Evolutionary conservation across 2,797 vertebrate species (phyloP), one percentile per base, ranked within the genome.

Genomic region (Octomys mimax): DNA sequence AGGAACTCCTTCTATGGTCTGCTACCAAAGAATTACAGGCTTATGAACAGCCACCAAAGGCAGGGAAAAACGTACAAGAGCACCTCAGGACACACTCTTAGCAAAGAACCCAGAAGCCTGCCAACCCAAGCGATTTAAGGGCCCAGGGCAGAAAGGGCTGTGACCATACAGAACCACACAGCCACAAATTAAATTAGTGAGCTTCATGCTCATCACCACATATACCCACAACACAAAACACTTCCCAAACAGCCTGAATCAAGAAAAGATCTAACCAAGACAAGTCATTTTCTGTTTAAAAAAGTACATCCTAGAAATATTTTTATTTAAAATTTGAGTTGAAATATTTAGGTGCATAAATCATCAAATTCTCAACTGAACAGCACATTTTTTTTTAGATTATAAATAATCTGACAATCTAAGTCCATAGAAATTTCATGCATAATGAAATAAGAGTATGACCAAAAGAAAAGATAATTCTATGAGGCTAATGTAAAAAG

Each of bases 381-480:
- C 19, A 28, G 21, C n/a, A 77, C 59, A 36, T 62, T 77, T 36
- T 73, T 80, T 92, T 86, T 94, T 68, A 64, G 46, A 59, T 8
- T 39, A 26, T 5, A 78, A 82, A 83, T 36, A 46, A 46, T 61
- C 14, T 33, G 52, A 81, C 68, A 71, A 75, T 33, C 24, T 68
- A 68, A 8, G 71, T 21, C 36, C 94, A 81, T 18, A 93, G 68
- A 94, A 84, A 54, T 90, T 92, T 97, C 78, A 96, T 33, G 39
- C 82, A 92, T 75, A 71, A 89, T 57, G 61, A 54, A 84, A 71
- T 1, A 89, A 82, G 10, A 81, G 64, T 62, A 21, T 59, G 39
- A 36, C 61, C 59, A 68, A 87, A 80, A 88, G 83, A 96, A 95
- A 88, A 8, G 26, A 77, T 10, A 91, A 92, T 73, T 93, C 71